phyloP scores from a whole-genome alignment of 2,113 vertebrate genomes.

The Carassius gibelio region DNA sequence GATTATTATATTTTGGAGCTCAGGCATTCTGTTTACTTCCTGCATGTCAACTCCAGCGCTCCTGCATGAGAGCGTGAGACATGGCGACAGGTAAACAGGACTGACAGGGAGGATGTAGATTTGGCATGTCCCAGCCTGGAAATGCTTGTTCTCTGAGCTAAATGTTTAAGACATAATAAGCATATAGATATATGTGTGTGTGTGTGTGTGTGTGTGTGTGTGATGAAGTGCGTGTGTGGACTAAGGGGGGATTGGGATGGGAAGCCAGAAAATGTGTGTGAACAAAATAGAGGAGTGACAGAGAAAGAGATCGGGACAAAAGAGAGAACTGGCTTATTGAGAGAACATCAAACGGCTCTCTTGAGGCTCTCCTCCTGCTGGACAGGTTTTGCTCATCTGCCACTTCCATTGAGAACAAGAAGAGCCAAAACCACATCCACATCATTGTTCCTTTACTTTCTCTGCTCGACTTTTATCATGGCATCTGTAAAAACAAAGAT shows the following conservation, averaged over 20 bases:
- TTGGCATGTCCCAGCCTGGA: slow-evolving; percentile 55
- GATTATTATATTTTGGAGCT: slow-evolving; percentile 13
- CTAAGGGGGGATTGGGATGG: not conserved
- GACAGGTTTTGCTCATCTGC: slow-evolving; percentile 59
- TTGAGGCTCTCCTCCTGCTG: slow-evolving; percentile 34
- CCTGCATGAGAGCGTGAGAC: slow-evolving; percentile 43
- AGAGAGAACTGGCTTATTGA: slow-evolving; percentile 37
- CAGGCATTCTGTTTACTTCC: slow-evolving; percentile 50
- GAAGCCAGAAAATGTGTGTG: not conserved
- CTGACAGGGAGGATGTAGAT: slow-evolving; percentile 63
- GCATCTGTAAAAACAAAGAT: slow-evolving; percentile 27
- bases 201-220: not conserved
- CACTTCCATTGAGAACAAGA: slow-evolving; percentile 35
- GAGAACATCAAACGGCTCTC: slow-evolving; percentile 47
- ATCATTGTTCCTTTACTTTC: slow-evolving; percentile 41
- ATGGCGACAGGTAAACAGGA: slow-evolving; percentile 46
- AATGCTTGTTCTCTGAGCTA: slow-evolving; percentile 18
- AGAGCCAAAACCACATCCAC: slow-evolving; percentile 38
- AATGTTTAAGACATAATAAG: slow-evolving; percentile 18
- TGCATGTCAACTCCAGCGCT: slow-evolving; percentile 42
- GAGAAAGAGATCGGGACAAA: slow-evolving; percentile 49
- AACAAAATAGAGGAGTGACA: slow-evolving; percentile 24
- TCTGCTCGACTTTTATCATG: not conserved
- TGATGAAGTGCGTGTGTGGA: slow-evolving; percentile 3
- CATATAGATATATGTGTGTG: not conserved